Evolutionary conservation across 1,140 invertebrate species (phyloP).

Genomic region (Sitophilus oryzae): DNA sequence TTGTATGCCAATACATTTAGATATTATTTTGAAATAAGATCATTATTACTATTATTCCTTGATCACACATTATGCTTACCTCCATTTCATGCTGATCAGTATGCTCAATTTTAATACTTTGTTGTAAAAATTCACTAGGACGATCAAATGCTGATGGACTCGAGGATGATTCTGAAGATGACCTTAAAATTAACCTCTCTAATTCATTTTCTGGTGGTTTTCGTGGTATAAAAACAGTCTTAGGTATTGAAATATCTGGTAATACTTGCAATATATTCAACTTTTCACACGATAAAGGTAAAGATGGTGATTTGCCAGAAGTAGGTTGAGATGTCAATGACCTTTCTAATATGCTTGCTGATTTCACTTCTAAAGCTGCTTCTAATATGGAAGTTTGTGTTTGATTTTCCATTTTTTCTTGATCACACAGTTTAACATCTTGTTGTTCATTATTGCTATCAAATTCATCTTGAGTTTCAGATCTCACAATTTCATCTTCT

Average conservation of each 20-base stretch:
- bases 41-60: no score
- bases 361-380: conserved; percentile 37
- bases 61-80: no score
- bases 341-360: conserved; percentile 40
- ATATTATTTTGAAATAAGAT: conserved; percentile 1
- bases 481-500: conserved; percentile 28
- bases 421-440: conserved; percentile 29
- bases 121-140: conserved; percentile 32
- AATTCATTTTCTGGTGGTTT: conserved; percentile 36
- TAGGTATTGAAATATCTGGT: conserved; percentile 26
- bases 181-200: conserved; percentile 27
- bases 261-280: conserved; percentile 16
- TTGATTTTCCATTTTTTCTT: conserved; percentile 29
- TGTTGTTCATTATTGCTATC: conserved; percentile 22
- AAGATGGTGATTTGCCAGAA: conserved; percentile 20
- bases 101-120: conserved; percentile 32
- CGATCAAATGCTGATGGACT: conserved; percentile 32
- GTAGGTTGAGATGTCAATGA: conserved; percentile 36
- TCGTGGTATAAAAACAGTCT: conserved; percentile 32
- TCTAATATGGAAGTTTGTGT: conserved; percentile 38
- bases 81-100: conserved; percentile 21
- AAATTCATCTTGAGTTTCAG: conserved; percentile 20
- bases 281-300: conserved; percentile 14
- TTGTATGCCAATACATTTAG: neutral
- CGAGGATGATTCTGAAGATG: conserved; percentile 33